These are phyloP conservation scores for Hetaerina titia DNA, from an alignment of 2,888 invertebrate species.

Conservation along the genomic window DNA sequence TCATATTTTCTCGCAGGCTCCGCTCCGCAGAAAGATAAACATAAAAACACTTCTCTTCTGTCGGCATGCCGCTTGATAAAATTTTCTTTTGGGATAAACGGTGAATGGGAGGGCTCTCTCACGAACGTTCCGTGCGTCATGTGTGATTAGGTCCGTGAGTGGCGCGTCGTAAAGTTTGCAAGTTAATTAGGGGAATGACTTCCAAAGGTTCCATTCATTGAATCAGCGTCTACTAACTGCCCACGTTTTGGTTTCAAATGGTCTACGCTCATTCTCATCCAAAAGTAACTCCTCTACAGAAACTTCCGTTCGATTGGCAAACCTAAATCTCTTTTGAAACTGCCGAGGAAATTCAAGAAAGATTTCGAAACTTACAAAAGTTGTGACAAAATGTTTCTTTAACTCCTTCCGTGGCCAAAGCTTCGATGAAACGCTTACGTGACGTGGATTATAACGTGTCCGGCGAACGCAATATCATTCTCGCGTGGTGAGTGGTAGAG, in stretches of 20 bases:
- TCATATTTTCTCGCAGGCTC: background rate
- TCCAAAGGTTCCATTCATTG: background rate
- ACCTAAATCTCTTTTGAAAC: background rate
- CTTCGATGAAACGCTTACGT: too few species aligned
- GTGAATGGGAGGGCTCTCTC: slow-evolving; percentile 1
- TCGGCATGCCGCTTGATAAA: slow-evolving; percentile 1
- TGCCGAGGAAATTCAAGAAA: background rate
- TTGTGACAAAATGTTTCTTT: background rate
- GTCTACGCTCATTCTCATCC: background rate
- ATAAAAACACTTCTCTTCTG: background rate
- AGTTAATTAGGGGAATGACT: background rate
- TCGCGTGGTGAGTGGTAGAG: too few species aligned
- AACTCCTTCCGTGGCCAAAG: background rate
- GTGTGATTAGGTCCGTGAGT: background rate
- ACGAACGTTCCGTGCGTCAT: background rate
- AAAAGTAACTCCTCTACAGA: background rate
- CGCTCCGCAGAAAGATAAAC: slow-evolving; percentile 3
- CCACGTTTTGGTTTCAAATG: background rate
- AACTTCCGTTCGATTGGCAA: background rate
- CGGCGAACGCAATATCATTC: too few species aligned
- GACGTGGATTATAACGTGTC: too few species aligned
- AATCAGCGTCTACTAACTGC: background rate
- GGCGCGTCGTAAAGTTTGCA: background rate
- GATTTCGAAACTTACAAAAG: background rate
- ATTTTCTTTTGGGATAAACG: background rate